These are phyloP conservation scores for Pedetes capensis DNA, from an alignment of 2,113 vertebrate species.

Conservation along the genomic window DNA sequence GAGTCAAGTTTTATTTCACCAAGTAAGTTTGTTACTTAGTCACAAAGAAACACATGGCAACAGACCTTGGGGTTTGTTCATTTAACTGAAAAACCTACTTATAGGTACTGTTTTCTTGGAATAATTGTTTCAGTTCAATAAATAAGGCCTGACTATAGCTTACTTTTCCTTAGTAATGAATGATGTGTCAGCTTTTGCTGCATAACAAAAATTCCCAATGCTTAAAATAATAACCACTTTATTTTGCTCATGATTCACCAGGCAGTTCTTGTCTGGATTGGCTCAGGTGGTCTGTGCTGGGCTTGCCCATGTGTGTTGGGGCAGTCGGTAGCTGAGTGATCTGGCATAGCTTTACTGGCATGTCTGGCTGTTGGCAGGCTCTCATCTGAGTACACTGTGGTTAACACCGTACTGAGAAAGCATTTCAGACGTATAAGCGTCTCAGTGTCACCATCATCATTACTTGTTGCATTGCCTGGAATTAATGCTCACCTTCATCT, in stretches of 20 bases:
- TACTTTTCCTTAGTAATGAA: background rate
- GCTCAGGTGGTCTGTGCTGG: background rate
- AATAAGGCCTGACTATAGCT: background rate
- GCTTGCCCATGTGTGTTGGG: background rate
- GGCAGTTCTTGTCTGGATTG: background rate
- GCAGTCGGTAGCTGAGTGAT: background rate
- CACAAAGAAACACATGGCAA: background rate
- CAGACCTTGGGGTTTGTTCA: background rate
- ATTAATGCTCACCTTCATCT: background rate
- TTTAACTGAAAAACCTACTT: background rate
- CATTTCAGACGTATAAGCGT: background rate
- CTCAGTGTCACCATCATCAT: too few species aligned
- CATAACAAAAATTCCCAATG: background rate
- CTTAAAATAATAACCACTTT: background rate
- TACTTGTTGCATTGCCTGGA: background rate
- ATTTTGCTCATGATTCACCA: background rate
- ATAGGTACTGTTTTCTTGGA: background rate
- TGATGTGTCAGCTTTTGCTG: background rate
- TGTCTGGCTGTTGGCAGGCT: background rate
- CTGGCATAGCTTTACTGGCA: background rate
- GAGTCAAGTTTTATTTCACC: background rate
- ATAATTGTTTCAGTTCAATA: background rate
- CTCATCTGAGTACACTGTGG: background rate
- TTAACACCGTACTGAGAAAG: background rate
- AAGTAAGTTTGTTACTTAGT: background rate